Percentiles rank a stretch among this genome's conserved stretches.
Evolutionary conservation across 2,797 vertebrate genomes (phyloP).

Genomic region (Peromyscus nudipes): DNA sequence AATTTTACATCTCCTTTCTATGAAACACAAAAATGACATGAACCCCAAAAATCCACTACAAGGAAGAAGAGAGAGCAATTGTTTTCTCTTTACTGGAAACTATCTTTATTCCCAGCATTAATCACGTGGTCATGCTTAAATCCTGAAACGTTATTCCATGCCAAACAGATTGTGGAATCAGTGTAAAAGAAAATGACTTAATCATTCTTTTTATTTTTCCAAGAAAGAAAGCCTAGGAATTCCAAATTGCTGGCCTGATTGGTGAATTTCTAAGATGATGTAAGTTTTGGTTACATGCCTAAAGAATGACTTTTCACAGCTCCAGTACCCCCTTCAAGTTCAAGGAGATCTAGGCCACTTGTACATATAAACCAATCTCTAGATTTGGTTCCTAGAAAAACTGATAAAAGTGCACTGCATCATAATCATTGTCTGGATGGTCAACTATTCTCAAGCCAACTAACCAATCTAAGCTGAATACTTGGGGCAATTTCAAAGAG

Average conservation of each 20-base stretch:
- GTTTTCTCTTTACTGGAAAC: neutral
- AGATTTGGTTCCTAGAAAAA: slow-evolving; percentile 5
- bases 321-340: neutral
- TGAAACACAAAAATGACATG: neutral
- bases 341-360: neutral
- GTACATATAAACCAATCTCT: neutral
- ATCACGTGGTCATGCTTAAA: neutral
- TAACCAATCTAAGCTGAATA: slow-evolving; percentile 46
- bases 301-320: neutral
- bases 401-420: slow-evolving; percentile 23
- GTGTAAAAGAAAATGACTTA: neutral
- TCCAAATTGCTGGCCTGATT: neutral
- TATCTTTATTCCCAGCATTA: neutral
- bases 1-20: neutral
- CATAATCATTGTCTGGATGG: neutral
- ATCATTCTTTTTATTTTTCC: neutral
- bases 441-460: slow-evolving; percentile 58
- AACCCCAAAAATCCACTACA: neutral
- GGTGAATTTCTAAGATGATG: slow-evolving; percentile 9
- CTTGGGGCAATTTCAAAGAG: neutral
- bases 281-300: neutral
- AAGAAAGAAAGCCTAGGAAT: neutral
- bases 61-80: neutral
- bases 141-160: neutral
- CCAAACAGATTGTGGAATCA: neutral